Base-by-base conservation (phyloP, 2,888 invertebrate genomes). In the Hydraecia micacea region DNA sequence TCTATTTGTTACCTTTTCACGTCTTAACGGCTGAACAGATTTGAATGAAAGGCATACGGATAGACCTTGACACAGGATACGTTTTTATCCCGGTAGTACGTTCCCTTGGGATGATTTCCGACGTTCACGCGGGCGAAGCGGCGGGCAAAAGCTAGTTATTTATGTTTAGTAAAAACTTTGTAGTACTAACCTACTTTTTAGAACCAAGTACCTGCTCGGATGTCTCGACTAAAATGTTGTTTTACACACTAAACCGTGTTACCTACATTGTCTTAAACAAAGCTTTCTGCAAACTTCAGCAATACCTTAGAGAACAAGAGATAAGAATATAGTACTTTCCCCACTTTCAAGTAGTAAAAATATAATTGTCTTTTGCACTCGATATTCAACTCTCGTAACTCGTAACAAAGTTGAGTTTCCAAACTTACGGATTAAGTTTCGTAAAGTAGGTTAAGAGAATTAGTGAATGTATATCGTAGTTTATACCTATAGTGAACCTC, bases 301-400 rank as follows among this genome's bases (percentile, higher is more conserved):
- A 77, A 77, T 88, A 73, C 88, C 85, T 79, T 78, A 70, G 77
- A 76, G 83, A 81, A 79, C 77, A 80, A 76, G 72, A 87, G 87
- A 88, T 89, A 89, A 85, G 83, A 81, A 81, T 72, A 81, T 67
- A 89, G 73, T 81, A 80, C 86, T 88, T 79, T 82, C 70, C 66
- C 46, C 73, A 88, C 77, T 84, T 83, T 81, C 65, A 77, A 79
- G 85, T 79, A 82, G 71, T 85, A 81, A 88, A 86, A 89, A 88
- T 85, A 86, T 86, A 88, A 88, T 88, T 83, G 81, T 80, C 28
- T 42, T 67, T 62, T 46, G 74, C 77, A 86, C 46, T 75, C 74
- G 71, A 81, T 75, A 77, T 68, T 68, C 62, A 69, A 75, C 89
- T 80, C 62, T 63, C 25, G 60, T 21, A 1, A 32, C 55, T 70